phyloP scores from a whole-genome alignment of 2,113 vertebrate species.

The Trinectes maculatus region DNA sequence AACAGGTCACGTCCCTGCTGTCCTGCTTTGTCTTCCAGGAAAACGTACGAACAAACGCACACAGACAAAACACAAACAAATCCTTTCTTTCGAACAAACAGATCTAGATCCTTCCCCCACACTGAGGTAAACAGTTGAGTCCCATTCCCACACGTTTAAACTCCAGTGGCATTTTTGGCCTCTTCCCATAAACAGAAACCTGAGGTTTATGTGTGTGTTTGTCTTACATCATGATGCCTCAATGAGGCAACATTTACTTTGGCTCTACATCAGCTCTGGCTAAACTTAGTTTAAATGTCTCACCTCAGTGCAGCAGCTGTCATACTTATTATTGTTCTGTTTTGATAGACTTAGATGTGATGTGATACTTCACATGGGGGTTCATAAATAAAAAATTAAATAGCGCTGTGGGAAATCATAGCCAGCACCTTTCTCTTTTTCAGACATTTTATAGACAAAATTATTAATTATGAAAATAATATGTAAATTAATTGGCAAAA shows the following conservation, averaged over 20 bases:
- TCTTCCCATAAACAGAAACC: constrained; percentile 29
- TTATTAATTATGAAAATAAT: too few relatives aligned
- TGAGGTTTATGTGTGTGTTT: constrained; percentile 30
- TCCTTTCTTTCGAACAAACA: constrained; percentile 6
- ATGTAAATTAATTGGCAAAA: too few relatives aligned
- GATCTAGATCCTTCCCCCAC: background rate
- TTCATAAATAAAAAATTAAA: too few relatives aligned
- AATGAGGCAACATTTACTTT: constrained; percentile 32
- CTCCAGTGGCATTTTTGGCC: constrained; percentile 12
- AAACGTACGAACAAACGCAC: constrained; percentile 84
- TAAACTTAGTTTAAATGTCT: too few relatives aligned
- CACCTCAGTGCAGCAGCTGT: too few relatives aligned
- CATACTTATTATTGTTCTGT: background rate
- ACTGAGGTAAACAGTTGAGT: constrained; percentile 8
- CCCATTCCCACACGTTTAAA: constrained; percentile 6
- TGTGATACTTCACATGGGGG: too few relatives aligned
- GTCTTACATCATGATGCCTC: constrained; percentile 37
- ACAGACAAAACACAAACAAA: constrained; percentile 13
- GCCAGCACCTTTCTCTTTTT: too few relatives aligned
- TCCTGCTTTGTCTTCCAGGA: constrained; percentile 99
- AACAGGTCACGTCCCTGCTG: constrained; percentile 93
- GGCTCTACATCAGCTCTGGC: constrained; percentile 10
- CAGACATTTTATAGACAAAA: too few relatives aligned
- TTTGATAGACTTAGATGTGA: too few relatives aligned
- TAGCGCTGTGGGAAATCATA: too few relatives aligned